A percentile compares a stretch with the other conserved stretches of the same genome.
Evolutionary conservation across 2,797 vertebrate genomes (phyloP).

Genomic region (Aphelocoma californica): DNA sequence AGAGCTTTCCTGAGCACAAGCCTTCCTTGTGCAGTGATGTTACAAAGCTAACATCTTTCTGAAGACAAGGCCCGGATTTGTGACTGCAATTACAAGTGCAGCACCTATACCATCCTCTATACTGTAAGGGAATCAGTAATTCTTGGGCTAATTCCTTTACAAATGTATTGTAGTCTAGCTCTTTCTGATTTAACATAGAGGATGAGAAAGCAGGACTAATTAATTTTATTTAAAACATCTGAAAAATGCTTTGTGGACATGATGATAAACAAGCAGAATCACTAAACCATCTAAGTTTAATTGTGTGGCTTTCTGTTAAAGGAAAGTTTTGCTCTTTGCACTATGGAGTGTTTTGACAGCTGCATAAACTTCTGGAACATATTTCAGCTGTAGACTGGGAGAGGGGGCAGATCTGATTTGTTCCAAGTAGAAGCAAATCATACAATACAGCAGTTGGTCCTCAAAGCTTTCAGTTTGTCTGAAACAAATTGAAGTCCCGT

Average conservation of each 20-base stretch:
- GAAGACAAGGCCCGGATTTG: neutral
- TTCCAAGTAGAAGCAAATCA: neutral
- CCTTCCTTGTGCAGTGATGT: neutral
- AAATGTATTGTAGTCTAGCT: neutral
- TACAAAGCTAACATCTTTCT: neutral
- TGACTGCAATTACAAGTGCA: neutral
- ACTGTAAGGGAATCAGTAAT: neutral
- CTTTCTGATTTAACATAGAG: neutral
- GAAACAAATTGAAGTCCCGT: neutral
- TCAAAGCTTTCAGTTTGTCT: neutral
- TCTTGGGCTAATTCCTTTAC: neutral
- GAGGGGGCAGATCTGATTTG: neutral
- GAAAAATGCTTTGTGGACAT: neutral
- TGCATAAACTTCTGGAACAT: neutral
- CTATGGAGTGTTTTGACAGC: slow-evolving; percentile 8
- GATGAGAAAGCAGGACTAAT: neutral
- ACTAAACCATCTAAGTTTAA: neutral
- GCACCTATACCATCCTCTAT: neutral
- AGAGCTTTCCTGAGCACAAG: neutral
- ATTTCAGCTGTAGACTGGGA: neutral
- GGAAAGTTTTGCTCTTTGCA: neutral
- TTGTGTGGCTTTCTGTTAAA: neutral
- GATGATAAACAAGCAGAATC: neutral
- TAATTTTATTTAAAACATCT: neutral
- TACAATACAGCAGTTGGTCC: neutral